These are phyloP conservation scores for Scylla paramamosain DNA, from an alignment of 1,140 invertebrate genomes.

Conservation along the genomic window DNA sequence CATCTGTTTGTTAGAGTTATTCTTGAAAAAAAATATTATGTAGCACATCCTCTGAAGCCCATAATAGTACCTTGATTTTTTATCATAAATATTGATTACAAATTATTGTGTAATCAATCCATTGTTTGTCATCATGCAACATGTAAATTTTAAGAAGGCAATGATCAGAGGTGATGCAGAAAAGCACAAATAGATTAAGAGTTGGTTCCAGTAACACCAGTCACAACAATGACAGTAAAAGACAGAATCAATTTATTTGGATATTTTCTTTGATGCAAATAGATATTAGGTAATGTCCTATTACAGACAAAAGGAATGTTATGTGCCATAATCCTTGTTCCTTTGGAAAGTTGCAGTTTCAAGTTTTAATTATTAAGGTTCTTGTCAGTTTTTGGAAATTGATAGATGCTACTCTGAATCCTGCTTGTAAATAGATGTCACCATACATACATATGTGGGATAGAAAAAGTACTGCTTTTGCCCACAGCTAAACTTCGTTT, in stretches of 20 bases:
- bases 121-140: too few species aligned
- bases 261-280: background rate
- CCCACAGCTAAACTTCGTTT: too few species aligned
- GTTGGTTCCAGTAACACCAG: background rate
- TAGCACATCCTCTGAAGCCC: too few species aligned
- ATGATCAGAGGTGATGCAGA: background rate
- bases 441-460: background rate
- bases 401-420: background rate
- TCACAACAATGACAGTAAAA: background rate
- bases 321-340: background rate
- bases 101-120: too few species aligned
- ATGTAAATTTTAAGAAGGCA: background rate
- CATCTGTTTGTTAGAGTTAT: too few species aligned
- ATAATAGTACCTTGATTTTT: too few species aligned
- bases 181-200: background rate
- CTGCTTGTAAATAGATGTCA: background rate
- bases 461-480: too few species aligned
- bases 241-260: background rate
- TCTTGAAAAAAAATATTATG: too few species aligned
- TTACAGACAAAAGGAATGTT: background rate
- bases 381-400: background rate
- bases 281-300: background rate
- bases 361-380: background rate
- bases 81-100: too few species aligned
- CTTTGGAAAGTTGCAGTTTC: background rate